Percentiles rank a stretch among this genome's conserved stretches.
phyloP scores from a whole-genome alignment of 2,797 vertebrate genomes.

The Coregonus ussuriensis region DNA sequence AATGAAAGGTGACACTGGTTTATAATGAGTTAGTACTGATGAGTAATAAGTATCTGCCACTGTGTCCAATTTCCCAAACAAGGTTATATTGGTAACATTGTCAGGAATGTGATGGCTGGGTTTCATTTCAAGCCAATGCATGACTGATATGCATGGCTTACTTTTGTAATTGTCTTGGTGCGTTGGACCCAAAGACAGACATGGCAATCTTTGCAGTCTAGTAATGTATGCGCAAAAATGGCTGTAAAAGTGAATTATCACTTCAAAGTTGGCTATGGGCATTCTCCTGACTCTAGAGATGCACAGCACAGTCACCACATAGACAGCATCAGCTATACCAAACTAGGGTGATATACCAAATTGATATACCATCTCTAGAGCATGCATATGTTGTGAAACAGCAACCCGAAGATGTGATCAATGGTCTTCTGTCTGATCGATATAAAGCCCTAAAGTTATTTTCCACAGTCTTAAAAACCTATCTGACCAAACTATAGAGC shows the following conservation, averaged over 20 bases:
- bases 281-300: conserved; percentile 58
- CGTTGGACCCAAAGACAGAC: conserved; percentile 78
- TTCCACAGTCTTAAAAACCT: background rate
- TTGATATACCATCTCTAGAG: conserved; percentile 1
- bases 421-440: background rate
- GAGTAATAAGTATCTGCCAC: conserved; percentile 61
- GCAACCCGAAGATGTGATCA: background rate
- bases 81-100: conserved; percentile 61
- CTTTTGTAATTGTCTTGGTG: conserved; percentile 83
- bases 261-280: conserved; percentile 62
- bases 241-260: conserved; percentile 78
- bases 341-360: background rate
- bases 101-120: conserved; percentile 55
- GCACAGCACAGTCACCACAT: conserved; percentile 51
- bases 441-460: background rate
- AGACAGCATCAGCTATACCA: conserved; percentile 17
- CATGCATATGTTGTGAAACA: background rate
- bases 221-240: conserved; percentile 76
- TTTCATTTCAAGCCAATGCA: conserved; percentile 69
- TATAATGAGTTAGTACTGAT: conserved; percentile 57
- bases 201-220: conserved; percentile 66
- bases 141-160: conserved; percentile 84
- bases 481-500: background rate
- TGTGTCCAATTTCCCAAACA: conserved; percentile 62
- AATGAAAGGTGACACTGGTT: conserved; percentile 64